These are phyloP conservation scores for Gallinago undulata DNA, from an alignment of 2,113 vertebrate species.

Conservation along the genomic window DNA sequence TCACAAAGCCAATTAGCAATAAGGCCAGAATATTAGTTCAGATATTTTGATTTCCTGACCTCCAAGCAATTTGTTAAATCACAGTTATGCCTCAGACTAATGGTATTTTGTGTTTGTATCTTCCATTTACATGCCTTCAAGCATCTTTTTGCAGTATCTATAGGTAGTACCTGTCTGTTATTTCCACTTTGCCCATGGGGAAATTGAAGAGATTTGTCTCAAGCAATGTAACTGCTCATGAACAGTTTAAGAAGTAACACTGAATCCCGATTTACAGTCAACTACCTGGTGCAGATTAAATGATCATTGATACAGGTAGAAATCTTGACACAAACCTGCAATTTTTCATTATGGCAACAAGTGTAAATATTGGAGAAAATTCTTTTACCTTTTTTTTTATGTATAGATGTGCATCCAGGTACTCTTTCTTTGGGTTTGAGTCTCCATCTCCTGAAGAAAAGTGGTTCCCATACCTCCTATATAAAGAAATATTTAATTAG, in stretches of 20 bases:
- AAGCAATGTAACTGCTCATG: background rate
- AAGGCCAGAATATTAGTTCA: background rate
- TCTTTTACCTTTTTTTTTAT: background rate
- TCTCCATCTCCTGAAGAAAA: background rate
- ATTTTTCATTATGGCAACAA: background rate
- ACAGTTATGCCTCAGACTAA: background rate
- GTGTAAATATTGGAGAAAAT: background rate
- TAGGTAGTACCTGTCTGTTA: background rate
- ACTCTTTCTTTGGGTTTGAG: background rate
- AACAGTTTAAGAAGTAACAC: background rate
- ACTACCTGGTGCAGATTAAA: background rate
- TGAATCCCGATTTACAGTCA: background rate
- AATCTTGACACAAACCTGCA: background rate
- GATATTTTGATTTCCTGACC: background rate
- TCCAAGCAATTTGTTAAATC: background rate
- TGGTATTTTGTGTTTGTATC: background rate
- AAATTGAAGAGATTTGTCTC: conserved; percentile 1
- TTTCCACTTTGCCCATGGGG: background rate
- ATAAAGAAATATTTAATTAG: conserved; percentile 8
- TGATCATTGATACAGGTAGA: background rate
- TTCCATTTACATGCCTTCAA: background rate
- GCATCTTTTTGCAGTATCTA: background rate
- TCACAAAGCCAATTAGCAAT: background rate
- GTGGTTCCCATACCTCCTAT: background rate
- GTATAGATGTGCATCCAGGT: background rate